phyloP scores from a whole-genome alignment of 2,797 vertebrate genomes.

The Gambelia wislizenii region DNA sequence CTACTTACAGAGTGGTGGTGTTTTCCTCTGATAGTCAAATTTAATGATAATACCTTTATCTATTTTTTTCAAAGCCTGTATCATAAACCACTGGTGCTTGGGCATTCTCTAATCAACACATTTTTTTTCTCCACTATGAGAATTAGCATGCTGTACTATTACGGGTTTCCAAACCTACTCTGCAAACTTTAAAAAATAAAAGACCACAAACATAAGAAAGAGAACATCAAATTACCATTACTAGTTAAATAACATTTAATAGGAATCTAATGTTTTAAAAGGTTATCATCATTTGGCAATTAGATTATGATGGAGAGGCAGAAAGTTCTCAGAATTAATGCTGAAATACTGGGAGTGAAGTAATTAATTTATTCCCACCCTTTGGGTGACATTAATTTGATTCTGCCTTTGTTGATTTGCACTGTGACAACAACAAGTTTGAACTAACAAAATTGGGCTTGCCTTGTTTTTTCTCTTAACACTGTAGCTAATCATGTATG shows the following conservation, averaged over 20 bases:
- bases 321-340: conserved; percentile 59
- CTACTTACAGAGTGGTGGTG: conserved; percentile 12
- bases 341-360: conserved; percentile 10
- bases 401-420: conserved; percentile 31
- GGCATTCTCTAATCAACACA: conserved; percentile 54
- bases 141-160: conserved; percentile 64
- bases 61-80: conserved; percentile 50
- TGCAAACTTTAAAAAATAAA: conserved; percentile 60
- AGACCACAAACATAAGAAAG: conserved; percentile 39
- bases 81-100: conserved; percentile 34
- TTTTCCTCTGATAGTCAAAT: conserved; percentile 54
- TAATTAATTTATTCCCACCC: conserved; percentile 38
- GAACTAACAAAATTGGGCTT: conserved; percentile 31
- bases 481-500: neutral
- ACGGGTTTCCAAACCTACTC: conserved; percentile 67
- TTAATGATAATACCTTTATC: conserved; percentile 65
- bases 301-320: conserved; percentile 26
- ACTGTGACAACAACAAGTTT: conserved; percentile 37
- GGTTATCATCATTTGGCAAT: conserved; percentile 50
- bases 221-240: conserved; percentile 59
- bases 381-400: conserved; percentile 28
- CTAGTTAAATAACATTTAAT: conserved; percentile 61
- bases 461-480: conserved; percentile 23
- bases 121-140: conserved; percentile 61
- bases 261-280: conserved; percentile 51